Evolutionary conservation across 2,888 invertebrate genomes (phyloP).

Genomic region (Campopleginae sp.): DNA sequence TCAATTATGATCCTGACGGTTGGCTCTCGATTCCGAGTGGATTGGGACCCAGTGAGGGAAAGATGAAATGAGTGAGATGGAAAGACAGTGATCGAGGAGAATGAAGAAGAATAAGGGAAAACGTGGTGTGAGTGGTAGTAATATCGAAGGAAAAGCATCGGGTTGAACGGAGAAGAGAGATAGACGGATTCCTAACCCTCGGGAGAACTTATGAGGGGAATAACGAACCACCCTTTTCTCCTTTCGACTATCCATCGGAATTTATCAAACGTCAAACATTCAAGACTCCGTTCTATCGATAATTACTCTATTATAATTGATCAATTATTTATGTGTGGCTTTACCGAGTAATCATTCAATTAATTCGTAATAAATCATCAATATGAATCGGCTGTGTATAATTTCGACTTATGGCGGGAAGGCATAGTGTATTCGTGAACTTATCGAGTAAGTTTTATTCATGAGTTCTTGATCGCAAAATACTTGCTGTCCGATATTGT

Average conservation of each 20-base stretch:
- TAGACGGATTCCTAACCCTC: conserved; percentile 54
- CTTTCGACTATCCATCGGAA: conserved; percentile 67
- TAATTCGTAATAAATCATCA: neutral
- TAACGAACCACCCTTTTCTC: conserved; percentile 46
- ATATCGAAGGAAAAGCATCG: conserved; percentile 54
- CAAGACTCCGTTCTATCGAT: conserved; percentile 73
- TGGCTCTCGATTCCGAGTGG: conserved; percentile 60
- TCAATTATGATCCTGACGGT: conserved; percentile 62
- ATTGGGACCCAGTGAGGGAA: conserved; percentile 55
- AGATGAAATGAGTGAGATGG: conserved; percentile 51
- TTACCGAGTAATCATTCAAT: neutral
- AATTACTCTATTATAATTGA: conserved; percentile 72
- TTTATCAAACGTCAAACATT: conserved; percentile 74
- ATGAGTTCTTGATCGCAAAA: neutral
- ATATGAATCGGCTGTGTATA: no score
- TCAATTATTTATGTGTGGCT: neutral
- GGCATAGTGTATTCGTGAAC: neutral
- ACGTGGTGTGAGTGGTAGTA: conserved; percentile 32
- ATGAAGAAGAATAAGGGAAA: conserved; percentile 47
- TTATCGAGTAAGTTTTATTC: neutral
- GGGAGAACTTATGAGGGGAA: conserved; percentile 62
- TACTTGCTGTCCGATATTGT: neutral
- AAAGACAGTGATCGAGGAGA: conserved; percentile 63
- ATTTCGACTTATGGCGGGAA: neutral
- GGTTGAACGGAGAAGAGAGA: conserved; percentile 34